A percentile compares a stretch with the other conserved stretches of the same genome.
phyloP scores from a whole-genome alignment of 2,113 vertebrate genomes.

The Procapra przewalskii region DNA sequence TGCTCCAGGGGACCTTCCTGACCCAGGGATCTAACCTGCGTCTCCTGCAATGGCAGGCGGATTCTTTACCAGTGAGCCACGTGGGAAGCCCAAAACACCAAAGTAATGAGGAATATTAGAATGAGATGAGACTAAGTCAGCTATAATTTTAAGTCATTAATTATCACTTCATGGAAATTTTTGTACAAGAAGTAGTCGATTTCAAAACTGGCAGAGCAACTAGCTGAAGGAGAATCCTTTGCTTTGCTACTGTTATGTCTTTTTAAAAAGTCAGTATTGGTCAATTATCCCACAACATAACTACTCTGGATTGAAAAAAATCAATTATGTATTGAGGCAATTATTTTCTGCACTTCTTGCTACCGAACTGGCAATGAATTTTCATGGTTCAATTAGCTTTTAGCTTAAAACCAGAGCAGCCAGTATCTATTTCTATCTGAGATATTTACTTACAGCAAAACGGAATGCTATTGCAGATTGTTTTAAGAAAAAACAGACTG shows the following conservation, averaged over 20 bases:
- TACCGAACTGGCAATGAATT: constrained; percentile 1
- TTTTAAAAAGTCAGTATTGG: background rate
- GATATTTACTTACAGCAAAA: constrained; percentile 36
- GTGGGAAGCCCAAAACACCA: background rate
- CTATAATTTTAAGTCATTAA: constrained; percentile 67
- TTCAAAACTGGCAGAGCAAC: background rate
- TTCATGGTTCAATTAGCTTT: constrained; percentile 35
- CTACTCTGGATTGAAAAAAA: background rate
- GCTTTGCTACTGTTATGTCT: background rate
- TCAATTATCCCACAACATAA: background rate
- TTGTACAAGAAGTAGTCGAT: background rate
- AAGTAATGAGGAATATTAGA: constrained; percentile 52
- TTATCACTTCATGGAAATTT: constrained; percentile 19
- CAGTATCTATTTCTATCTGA: background rate
- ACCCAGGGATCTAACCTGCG: background rate
- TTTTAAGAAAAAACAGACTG: background rate
- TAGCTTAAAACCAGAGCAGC: constrained; percentile 8
- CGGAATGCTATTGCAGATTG: background rate
- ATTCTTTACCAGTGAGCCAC: background rate
- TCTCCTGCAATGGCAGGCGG: background rate
- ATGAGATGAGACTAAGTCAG: constrained; percentile 58
- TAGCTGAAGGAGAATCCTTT: background rate
- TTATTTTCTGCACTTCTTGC: constrained; percentile 23
- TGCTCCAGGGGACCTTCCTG: background rate
- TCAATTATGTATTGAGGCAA: background rate